Conservation (phyloP, 2,113 vertebrate genomes). For the Callospermophilus lateralis region DNA sequence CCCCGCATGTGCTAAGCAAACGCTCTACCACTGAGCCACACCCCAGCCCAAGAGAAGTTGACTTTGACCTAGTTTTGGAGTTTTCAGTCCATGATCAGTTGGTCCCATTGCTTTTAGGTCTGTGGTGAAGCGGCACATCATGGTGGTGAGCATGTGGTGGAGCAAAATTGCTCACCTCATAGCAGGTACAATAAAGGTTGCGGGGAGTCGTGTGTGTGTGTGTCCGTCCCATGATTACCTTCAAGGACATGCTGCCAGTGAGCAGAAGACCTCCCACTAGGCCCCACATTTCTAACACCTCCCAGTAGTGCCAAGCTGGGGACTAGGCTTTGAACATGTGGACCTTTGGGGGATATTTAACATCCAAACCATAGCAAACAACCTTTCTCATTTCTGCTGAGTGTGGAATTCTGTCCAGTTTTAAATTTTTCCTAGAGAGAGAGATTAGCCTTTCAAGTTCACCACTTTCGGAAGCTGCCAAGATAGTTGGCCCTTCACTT, state of each 20-base stretch:
- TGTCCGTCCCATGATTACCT: not conserved
- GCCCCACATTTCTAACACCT: not conserved
- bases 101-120: not conserved
- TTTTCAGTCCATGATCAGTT: not conserved
- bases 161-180: not conserved
- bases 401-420: not conserved
- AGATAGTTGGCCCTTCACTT: not conserved
- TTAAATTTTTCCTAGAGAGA: not conserved
- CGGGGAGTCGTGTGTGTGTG: not conserved
- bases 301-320: not conserved
- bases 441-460: not conserved
- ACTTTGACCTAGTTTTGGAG: not conserved
- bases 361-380: not conserved
- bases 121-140: not conserved
- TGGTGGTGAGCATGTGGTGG: not conserved
- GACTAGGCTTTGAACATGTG: not conserved
- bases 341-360: not conserved
- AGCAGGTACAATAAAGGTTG: too few relatives aligned
- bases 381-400: not conserved
- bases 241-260: accelerated
- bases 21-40: too few relatives aligned
- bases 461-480: not conserved
- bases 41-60: not conserved
- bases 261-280: not conserved
- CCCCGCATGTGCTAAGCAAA: too few relatives aligned